A percentile compares a stretch with the other conserved stretches of the same genome.
Evolutionary conservation across 2,888 invertebrate species (phyloP).

Genomic region (Linhomoeus sp.): DNA sequence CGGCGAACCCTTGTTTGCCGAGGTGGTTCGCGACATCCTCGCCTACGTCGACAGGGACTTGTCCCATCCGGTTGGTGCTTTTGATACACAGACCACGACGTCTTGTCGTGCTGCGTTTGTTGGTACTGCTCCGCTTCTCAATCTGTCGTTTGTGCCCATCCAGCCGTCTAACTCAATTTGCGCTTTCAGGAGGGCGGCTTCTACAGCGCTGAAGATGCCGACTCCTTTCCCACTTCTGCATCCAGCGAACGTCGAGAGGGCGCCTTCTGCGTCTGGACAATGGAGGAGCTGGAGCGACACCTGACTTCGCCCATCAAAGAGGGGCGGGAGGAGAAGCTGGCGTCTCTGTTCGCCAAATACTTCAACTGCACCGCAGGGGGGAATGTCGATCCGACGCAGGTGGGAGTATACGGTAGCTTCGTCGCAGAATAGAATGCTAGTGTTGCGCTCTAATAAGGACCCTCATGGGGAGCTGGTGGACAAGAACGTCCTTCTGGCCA

Average conservation of each 20-base stretch:
- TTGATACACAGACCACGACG: no score
- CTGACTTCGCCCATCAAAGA: no score
- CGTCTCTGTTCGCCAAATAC: slow-evolving; percentile 55
- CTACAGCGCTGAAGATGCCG: slow-evolving; percentile 88
- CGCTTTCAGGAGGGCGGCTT: slow-evolving; percentile 49
- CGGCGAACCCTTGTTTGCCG: slow-evolving; percentile 49
- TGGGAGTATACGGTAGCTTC: slow-evolving; percentile 18
- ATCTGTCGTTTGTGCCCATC: no score
- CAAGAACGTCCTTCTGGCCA: slow-evolving; percentile 55
- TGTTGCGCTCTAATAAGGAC: slow-evolving; percentile 37
- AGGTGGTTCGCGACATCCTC: slow-evolving; percentile 57
- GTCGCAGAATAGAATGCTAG: no score
- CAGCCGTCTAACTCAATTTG: background rate
- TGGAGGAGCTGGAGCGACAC: slow-evolving; percentile 47
- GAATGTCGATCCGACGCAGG: slow-evolving; percentile 47
- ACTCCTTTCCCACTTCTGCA: slow-evolving; percentile 48
- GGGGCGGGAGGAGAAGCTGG: slow-evolving; percentile 28
- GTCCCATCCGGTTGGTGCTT: no score
- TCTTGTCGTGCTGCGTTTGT: background rate
- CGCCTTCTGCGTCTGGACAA: slow-evolving; percentile 81
- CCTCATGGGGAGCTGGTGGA: slow-evolving; percentile 65
- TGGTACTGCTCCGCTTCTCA: background rate
- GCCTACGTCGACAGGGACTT: slow-evolving; percentile 63
- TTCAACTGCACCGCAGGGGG: slow-evolving; percentile 54
- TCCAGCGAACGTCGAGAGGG: slow-evolving; percentile 58